Evolutionary conservation across 2,113 vertebrate genomes (phyloP).

Genomic region (human): DNA sequence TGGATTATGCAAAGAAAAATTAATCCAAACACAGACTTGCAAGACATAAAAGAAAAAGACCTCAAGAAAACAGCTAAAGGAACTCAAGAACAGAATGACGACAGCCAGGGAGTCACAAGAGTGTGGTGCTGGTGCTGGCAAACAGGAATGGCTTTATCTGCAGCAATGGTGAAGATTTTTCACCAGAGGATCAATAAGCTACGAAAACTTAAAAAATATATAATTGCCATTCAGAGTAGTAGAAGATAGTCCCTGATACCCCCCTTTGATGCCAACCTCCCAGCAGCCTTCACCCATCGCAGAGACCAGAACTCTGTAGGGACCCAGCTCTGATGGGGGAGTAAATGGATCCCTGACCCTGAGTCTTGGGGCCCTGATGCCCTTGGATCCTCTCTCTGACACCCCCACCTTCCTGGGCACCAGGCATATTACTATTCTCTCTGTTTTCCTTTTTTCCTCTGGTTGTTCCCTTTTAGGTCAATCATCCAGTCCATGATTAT

Average conservation of each 20-base stretch:
- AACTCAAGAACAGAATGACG: background rate
- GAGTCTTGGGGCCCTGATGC: background rate
- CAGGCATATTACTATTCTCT: rapidly evolving
- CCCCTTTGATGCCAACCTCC: background rate
- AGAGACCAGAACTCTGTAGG: background rate
- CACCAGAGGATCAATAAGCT: background rate
- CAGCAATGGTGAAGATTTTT: background rate
- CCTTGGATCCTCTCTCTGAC: background rate
- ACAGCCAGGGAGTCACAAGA: background rate
- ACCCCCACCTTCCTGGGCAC: background rate
- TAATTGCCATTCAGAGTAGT: background rate
- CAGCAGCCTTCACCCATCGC: background rate
- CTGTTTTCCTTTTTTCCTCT: background rate
- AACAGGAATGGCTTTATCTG: background rate
- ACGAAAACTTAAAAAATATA: background rate
- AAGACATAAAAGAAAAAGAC: background rate
- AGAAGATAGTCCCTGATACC: background rate
- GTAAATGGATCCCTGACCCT: background rate
- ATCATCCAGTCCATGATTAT: background rate
- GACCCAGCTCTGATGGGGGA: background rate
- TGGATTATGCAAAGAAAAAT: conserved; percentile 29
- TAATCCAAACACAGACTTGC: background rate
- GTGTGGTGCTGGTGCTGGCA: background rate
- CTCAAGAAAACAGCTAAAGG: background rate
- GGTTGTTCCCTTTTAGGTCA: background rate